Evolutionary conservation across 2,888 invertebrate species (phyloP).

Genomic region (Dasypogon diadema): DNA sequence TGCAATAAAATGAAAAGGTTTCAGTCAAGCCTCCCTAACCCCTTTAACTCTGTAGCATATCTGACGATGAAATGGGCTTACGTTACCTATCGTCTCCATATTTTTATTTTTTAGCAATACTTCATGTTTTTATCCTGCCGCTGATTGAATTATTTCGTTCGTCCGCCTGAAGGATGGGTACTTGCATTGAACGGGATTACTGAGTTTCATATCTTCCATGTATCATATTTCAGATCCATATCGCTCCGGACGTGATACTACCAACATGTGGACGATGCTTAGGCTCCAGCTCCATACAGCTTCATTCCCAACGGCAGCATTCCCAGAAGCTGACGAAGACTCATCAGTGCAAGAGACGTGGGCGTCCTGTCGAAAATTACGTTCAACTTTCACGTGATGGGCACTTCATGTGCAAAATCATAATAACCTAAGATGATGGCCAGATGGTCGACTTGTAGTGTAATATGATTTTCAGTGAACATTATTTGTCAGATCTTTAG

Average conservation of each 20-base stretch:
- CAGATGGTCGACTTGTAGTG: constrained; percentile 30
- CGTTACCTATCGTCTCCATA: background rate
- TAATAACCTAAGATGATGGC: constrained; percentile 28
- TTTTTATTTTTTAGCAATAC: background rate
- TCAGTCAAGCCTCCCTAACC: background rate
- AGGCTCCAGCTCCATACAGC: background rate
- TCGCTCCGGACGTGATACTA: constrained; percentile 36
- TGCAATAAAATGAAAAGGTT: constrained; percentile 34
- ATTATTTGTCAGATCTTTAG: constrained; percentile 48
- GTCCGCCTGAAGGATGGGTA: constrained; percentile 20
- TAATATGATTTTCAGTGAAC: constrained; percentile 47
- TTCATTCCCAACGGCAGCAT: background rate
- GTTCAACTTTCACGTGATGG: constrained; percentile 23
- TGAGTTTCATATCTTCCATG: constrained; percentile 7
- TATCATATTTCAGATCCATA: constrained; percentile 47
- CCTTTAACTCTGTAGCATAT: background rate
- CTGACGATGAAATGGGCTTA: background rate
- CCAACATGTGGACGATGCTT: constrained; percentile 23
- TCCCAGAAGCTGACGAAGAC: background rate
- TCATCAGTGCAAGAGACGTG: background rate
- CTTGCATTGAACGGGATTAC: constrained; percentile 8
- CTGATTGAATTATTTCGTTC: constrained; percentile 45
- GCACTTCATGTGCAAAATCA: constrained; percentile 42
- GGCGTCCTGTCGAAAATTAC: constrained; percentile 36
- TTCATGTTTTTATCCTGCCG: constrained; percentile 30